Evolutionary conservation across 1,140 invertebrate species (phyloP).

Genomic region (Arctopsyche grandis): DNA sequence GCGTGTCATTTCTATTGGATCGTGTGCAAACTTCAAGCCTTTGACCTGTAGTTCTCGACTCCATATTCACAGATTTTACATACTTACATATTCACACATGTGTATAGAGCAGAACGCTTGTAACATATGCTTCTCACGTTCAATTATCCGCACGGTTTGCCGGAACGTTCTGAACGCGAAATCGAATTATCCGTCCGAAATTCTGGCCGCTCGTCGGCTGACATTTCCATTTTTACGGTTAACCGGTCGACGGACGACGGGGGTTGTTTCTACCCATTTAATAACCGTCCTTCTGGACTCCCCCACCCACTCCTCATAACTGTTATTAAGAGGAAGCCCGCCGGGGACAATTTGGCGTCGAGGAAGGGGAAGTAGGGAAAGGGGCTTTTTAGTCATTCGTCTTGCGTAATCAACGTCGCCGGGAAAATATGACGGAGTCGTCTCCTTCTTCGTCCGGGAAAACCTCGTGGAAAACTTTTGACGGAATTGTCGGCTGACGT

Average conservation of each 20-base stretch:
- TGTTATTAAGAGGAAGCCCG: background rate
- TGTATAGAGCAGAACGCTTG: no score
- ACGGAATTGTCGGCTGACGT: background rate
- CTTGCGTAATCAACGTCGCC: slow-evolving; percentile 1
- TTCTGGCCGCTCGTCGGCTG: background rate
- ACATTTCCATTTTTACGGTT: slow-evolving; percentile 29
- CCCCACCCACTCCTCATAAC: background rate
- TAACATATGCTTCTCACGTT: slow-evolving; percentile 3
- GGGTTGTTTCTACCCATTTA: background rate
- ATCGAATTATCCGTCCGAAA: slow-evolving; percentile 24
- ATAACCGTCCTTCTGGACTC: background rate
- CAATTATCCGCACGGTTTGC: slow-evolving; percentile 24
- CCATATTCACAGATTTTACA: no score
- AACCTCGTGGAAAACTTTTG: slow-evolving; percentile 12
- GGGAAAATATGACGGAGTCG: background rate
- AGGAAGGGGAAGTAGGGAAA: background rate
- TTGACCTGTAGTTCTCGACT: no score
- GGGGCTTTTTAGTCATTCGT: background rate
- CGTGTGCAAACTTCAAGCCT: no score
- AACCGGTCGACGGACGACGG: no score
- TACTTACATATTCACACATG: no score
- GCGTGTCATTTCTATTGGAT: no score
- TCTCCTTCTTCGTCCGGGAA: background rate
- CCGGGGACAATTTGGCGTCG: background rate
- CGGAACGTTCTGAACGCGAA: background rate